Percentiles rank a stretch among this genome's conserved stretches.
phyloP scores from a whole-genome alignment of 1,140 invertebrate genomes.

The Drosophila murphyi region DNA sequence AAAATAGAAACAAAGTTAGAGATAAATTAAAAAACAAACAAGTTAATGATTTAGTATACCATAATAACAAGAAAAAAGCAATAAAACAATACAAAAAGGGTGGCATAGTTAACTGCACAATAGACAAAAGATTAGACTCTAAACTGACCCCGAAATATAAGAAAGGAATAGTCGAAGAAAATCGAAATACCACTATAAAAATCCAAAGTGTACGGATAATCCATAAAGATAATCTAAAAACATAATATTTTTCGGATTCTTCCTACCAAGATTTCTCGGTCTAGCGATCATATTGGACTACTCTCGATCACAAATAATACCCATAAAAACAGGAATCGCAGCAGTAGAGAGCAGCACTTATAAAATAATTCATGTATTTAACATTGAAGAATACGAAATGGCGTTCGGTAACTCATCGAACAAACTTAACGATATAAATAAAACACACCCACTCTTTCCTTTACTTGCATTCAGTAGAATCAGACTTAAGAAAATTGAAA shows the following conservation, averaged over 20 bases:
- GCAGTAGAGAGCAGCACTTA: not conserved
- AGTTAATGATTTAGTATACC: not conserved
- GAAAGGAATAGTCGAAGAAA: constrained; percentile 21
- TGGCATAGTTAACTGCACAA: not conserved
- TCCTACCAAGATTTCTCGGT: not conserved
- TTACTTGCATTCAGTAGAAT: no score
- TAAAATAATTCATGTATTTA: not conserved
- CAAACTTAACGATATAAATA: no score
- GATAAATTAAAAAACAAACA: not conserved
- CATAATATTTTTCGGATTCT: not conserved
- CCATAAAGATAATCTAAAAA: constrained; percentile 17
- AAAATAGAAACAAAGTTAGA: no score
- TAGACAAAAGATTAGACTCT: constrained; percentile 28
- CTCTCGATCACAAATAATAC: not conserved
- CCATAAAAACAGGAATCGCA: not conserved
- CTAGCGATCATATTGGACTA: not conserved
- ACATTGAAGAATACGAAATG: constrained; percentile 1
- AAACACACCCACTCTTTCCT: no score
- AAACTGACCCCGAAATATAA: constrained; percentile 20
- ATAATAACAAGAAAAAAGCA: not conserved
- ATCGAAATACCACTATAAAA: constrained; percentile 4
- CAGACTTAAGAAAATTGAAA: no score
- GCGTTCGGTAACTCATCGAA: no score
- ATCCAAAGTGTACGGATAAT: not conserved
- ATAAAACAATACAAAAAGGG: not conserved